Evolutionary conservation across 1,140 invertebrate species (phyloP).

Genomic region (Aphaenogaster ashmeadi): DNA sequence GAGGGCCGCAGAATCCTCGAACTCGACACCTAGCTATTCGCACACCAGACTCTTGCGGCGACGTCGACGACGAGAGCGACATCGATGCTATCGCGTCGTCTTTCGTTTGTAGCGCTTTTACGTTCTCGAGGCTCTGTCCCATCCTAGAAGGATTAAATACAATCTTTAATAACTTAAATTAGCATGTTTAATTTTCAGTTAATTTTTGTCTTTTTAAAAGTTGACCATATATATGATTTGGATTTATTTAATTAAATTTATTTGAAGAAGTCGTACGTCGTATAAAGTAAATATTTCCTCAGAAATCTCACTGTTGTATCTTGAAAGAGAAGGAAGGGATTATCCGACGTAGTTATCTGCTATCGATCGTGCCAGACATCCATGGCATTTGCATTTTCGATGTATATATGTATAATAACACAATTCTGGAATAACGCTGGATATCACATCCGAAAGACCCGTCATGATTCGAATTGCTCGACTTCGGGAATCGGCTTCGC

Average conservation of each 20-base stretch:
- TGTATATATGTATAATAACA: neutral
- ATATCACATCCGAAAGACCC: neutral
- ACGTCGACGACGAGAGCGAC: neutral
- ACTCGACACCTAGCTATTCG: constrained; percentile 83
- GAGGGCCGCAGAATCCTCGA: constrained; percentile 79
- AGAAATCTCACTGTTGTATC: neutral
- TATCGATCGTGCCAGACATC: constrained; percentile 9
- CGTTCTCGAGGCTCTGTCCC: neutral
- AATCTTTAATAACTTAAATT: neutral
- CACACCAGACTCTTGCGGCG: constrained; percentile 63
- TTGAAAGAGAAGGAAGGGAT: neutral
- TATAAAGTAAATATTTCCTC: neutral
- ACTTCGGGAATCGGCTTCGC: neutral
- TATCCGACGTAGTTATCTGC: neutral
- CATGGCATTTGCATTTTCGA: constrained; percentile 3
- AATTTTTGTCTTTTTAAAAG: neutral
- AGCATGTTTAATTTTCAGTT: neutral
- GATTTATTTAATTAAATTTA: neutral
- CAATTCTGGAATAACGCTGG: neutral
- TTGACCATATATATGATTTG: neutral
- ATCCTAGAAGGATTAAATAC: neutral
- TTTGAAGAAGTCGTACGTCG: neutral
- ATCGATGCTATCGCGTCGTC: neutral
- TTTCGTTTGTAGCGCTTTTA: constrained; percentile 2
- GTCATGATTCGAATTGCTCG: neutral